Evolutionary conservation across 2,888 invertebrate genomes (phyloP), one percentile per base, ranked within the genome.

Genomic region (Campoletis raptor): DNA sequence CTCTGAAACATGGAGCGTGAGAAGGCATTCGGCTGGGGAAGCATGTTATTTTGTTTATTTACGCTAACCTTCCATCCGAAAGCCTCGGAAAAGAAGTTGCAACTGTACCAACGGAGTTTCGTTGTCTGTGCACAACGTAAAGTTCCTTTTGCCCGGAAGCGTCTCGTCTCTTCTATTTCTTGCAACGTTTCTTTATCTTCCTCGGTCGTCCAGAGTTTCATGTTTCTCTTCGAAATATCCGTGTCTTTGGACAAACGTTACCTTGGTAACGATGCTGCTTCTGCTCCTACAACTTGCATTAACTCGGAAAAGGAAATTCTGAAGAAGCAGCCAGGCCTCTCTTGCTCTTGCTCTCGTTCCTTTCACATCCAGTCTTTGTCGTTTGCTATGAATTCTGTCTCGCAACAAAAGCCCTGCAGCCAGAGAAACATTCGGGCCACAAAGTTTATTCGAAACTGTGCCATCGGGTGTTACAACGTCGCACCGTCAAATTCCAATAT

Each of bases 21-120:
- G 36, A 48, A 45, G 64, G 37, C 70, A 64, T 40, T 69, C 45
- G 79, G 73, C 45, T 64, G 72, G 66, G 54, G 82, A 74, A 70
- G 76, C 73, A 86, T 87, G 85, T 89, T 88, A 87, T 89, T 90
- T 91, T 91, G 87, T 91, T 91, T 90, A 91, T 91, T 92, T 90
- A 90, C 89, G 85, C 83, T 74, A 86, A 87, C 86, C 89, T 90
- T 89, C 87, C 88, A 88, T 90, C 88, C 88, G 78, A 78, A 76
- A 85, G 37, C 81, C 57, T 37, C 12, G 67, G 83, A 76, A 52
- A 77, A 86, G 70, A 61, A 69, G 67, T 72, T 61, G 66, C 67
- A 52, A 77, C 79, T 40, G 40, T 61, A 48, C 57, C 66, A 36
- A 69, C 42, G 37, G 52, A 72, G 24, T 54, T 30, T 21, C 81